Evolutionary conservation across 2,113 vertebrate genomes (phyloP).

Genomic region (Paralichthys olivaceus): DNA sequence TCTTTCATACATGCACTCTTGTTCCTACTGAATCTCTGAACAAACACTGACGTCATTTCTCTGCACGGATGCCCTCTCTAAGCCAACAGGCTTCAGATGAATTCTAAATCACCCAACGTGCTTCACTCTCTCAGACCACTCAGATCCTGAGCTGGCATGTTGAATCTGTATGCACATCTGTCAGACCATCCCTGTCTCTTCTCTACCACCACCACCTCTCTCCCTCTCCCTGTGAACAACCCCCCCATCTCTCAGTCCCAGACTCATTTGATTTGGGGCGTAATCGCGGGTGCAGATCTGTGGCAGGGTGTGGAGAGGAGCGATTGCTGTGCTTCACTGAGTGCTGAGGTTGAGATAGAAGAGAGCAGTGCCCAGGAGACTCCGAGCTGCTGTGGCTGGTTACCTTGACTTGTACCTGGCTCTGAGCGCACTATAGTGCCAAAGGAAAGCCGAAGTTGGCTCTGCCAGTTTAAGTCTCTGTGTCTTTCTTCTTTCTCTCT

Average conservation of each 20-base stretch:
- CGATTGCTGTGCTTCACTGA: slow-evolving; percentile 70
- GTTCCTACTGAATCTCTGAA: slow-evolving; percentile 28
- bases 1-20: slow-evolving; percentile 32
- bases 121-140: slow-evolving; percentile 39
- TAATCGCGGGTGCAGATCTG: slow-evolving; percentile 78
- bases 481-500: slow-evolving; percentile 22
- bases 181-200: slow-evolving; percentile 49
- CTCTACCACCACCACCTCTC: slow-evolving; percentile 6
- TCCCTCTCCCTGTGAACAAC: not conserved
- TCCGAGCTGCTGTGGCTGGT: slow-evolving; percentile 48
- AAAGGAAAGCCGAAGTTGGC: slow-evolving; percentile 34
- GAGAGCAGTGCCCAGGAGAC: slow-evolving; percentile 60
- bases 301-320: slow-evolving; percentile 67
- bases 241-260: slow-evolving; percentile 56
- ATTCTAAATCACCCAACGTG: slow-evolving; percentile 51
- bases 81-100: slow-evolving; percentile 61
- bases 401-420: slow-evolving; percentile 47
- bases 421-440: slow-evolving; percentile 42
- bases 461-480: slow-evolving; percentile 43
- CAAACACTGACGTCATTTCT: slow-evolving; percentile 45
- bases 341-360: slow-evolving; percentile 66
- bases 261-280: slow-evolving; percentile 72
- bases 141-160: slow-evolving; percentile 53
- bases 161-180: slow-evolving; percentile 71
- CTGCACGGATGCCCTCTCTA: slow-evolving; percentile 54